Evolutionary conservation across 2,888 invertebrate genomes (phyloP), one percentile per base, ranked within the genome.

Genomic region (Dynastes maya): DNA sequence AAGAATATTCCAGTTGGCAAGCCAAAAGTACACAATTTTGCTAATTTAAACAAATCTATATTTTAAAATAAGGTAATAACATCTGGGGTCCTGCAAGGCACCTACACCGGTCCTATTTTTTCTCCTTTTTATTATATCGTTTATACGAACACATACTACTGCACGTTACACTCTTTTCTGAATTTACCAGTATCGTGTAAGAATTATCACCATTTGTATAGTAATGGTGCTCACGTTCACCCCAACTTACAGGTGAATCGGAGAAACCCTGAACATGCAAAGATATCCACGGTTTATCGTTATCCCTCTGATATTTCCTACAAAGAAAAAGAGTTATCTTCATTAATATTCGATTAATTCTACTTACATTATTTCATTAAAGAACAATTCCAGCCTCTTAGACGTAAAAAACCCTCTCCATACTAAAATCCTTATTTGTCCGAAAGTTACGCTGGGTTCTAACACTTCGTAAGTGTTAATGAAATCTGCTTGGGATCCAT

Each of bases 181-280:
- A 81, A 80, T 86, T 85, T 78, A 90, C 82, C 78, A 90, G 83
- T 61, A 90, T 82, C 11, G 88, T 88, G 79, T 86, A 89, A 78
- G 89, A 88, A 83, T 90, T 90, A 82, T 90, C 89, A 71, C 89
- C 89, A 80, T 89, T 88, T 1, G 84, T 85, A 77, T 86, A 88
- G 82, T 88, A 90, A 79, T 86, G 86, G 82, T 91, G 89, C 83
- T 91, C 90, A 65, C 89, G 86, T 63, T 87, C 83, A 78, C 85
- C 85, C 89, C 90, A 91, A 77, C 88, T 89, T 1, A 91, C 85
- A 13, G 91, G 91, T 77, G 89, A 86, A 83, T 92, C 91, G 2
- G 89, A 88, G 85, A 91, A 92, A 55, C 92, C 92, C 83, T 91
- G 91, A 6, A 92, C 89, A 81, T 91, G 90, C 64, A 92, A 82